These are phyloP conservation scores for Mastacembelus armatus DNA, from an alignment of 2,797 vertebrate genomes.

Conservation along the genomic window DNA sequence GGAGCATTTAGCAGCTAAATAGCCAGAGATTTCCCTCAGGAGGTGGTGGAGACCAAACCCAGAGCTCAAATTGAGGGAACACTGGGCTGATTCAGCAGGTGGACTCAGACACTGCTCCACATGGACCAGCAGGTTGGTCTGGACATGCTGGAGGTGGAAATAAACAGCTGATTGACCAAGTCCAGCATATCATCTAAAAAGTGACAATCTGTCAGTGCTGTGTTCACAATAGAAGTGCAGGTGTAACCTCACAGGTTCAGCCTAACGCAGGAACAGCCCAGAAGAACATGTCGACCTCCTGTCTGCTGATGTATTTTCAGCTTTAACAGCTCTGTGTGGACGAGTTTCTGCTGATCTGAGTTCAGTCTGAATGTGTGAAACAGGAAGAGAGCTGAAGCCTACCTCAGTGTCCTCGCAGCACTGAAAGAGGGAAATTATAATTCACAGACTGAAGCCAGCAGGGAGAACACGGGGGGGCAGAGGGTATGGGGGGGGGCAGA, in stretches of 20 bases:
- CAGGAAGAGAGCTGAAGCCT: slow-evolving; percentile 56
- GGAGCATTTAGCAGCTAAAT: too few relatives aligned
- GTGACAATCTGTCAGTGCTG: neutral
- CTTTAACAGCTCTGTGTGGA: neutral
- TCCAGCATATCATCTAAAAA: neutral
- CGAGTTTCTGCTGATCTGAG: neutral
- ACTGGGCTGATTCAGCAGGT: neutral
- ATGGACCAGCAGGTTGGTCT: too few relatives aligned
- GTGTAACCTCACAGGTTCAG: too few relatives aligned
- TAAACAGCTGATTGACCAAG: neutral
- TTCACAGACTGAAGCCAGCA: slow-evolving; percentile 58
- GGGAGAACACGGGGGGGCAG: neutral
- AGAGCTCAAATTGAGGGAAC: neutral
- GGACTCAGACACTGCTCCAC: too few relatives aligned
- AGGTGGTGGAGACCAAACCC: neutral
- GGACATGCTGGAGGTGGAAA: neutral
- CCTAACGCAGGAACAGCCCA: too few relatives aligned
- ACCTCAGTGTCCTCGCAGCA: slow-evolving; percentile 67
- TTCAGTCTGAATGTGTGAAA: slow-evolving; percentile 4
- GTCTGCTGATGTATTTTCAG: neutral
- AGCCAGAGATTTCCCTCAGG: too few relatives aligned
- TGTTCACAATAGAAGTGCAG: neutral
- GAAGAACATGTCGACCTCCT: neutral
- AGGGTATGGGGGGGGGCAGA: fast-evolving
- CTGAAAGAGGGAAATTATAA: slow-evolving; percentile 57